Base-by-base conservation (phyloP, 2,888 invertebrate genomes). In the Acanthosoma haemorrhoidale region DNA sequence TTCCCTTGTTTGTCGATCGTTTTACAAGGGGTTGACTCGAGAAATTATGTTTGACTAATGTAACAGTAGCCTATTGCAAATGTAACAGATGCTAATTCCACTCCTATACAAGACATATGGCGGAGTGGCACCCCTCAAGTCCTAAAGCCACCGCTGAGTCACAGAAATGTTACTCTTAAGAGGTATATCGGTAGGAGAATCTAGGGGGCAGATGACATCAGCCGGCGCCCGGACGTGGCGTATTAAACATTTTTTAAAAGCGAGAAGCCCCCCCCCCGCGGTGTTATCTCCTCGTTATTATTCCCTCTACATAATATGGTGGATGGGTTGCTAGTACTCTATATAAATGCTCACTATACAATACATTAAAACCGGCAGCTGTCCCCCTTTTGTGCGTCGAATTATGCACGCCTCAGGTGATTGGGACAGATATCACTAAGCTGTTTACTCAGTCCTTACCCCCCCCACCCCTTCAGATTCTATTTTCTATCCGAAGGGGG, bases 331-430 rank as follows among this genome's bases (percentile, higher is more conserved):
- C 51, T 25, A 25, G 51, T 51, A 51, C 51, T 51, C 51, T 51
- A 51, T 51, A 51, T 51, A 51, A 51, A 51, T 51, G 51, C 51
- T 51, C 51, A 25, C 69, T 41, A 25, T 38, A 58, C 70, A 51
- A 58, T 41, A 38, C 60, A 57, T 51, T 67, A 67, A 32, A 67
- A 67, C 21, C 67, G 57, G 67, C 67, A 67, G 67, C 67, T 67
- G 67, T 39, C 64, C 51, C 41, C 41, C 59, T 36, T 38, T 67
- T 67, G 67, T 67, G 34, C 25, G 34, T 15, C 70, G 58, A 59
- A 38, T 68, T 68, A 68, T 39, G 29, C 21, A 58, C 68, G 67
- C 51, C 36, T 57, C 8, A 67, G 25, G 57, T 32, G 67, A 67
- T 34, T 34, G 31, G 67, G 51, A 67, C 64, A 41, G 64, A 51